Evolutionary conservation across 2,797 vertebrate genomes (phyloP), one percentile per base, ranked within the genome.

Genomic region (Eupleurogrammus muticus): DNA sequence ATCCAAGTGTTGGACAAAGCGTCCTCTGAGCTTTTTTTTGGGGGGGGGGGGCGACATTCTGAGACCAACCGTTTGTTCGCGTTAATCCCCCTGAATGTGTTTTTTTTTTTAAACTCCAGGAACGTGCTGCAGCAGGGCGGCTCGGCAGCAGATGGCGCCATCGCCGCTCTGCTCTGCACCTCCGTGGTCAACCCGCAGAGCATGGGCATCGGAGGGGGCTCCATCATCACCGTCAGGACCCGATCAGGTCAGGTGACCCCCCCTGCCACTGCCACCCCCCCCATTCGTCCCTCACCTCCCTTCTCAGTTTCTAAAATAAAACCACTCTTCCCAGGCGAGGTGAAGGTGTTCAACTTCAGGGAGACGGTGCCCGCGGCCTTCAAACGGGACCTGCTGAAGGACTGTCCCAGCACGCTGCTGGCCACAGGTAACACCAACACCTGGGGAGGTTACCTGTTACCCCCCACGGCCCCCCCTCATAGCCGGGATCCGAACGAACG

Each of bases 111-210:
- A n/a, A n/a, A n/a, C n/a, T 74, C 11, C 81, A 99, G 98, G 81
- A 80, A 93, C 40, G 92, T 97, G 55, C 91, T 99, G 63, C 85
- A 85, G 75, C 79, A 90, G 0, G 95, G 92, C 0, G 97, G 98
- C 14, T 96, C 97, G 0, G 94, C 97, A 9, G 95, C 96, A 85
- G 98, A 99, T 62, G 96, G 96, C 28, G 92, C 97, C 82, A 98
- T 99, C 9, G 96, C 97, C 32, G 94, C 95, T 67, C 92, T 99
- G 74, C 83, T 99, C 80, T 99, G 98, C 86, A 97, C 96, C 0
- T 92, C 95, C 0, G 83, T 96, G 24, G 84, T 97, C 70, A 95
- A 98, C 70, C 97, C 98, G n/a, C 98, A 99, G 91, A 99, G 97
- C 79, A 97, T 96, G 81, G 97, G 97, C 2, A 89, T 99, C 5